Evolutionary conservation across 2,797 vertebrate species (phyloP).

Genomic region (Sebastes glaucus): DNA sequence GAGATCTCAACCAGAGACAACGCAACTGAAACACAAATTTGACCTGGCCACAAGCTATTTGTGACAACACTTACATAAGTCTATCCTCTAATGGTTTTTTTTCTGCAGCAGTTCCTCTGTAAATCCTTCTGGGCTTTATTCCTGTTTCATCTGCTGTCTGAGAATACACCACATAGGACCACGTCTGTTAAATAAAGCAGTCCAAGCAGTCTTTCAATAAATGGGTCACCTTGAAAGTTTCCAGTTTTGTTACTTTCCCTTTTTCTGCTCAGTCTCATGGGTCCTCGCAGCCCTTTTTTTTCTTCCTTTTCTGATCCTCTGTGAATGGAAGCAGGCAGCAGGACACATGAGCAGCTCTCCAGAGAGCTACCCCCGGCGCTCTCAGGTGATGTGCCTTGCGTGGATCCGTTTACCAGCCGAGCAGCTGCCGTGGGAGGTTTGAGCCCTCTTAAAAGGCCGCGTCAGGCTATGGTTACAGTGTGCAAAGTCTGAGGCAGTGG

Average conservation of each 20-base stretch:
- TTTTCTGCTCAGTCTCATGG: constrained; percentile 33
- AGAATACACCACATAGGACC: neutral
- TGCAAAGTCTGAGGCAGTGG: constrained; percentile 42
- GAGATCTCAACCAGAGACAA: neutral
- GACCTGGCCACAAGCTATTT: neutral
- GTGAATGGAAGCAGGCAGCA: constrained; percentile 46
- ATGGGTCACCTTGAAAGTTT: constrained; percentile 44
- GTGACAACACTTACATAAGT: neutral
- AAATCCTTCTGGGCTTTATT: neutral
- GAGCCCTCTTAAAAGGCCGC: constrained; percentile 76
- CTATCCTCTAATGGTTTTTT: neutral
- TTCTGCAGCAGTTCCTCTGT: neutral
- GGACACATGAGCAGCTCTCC: constrained; percentile 77
- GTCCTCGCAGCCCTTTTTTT: constrained; percentile 10
- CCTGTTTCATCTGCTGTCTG: constrained; percentile 1
- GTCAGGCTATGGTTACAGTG: constrained; percentile 78
- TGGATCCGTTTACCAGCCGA: constrained; percentile 80
- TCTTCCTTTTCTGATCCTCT: constrained; percentile 40
- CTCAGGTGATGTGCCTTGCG: constrained; percentile 75
- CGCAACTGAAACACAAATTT: neutral
- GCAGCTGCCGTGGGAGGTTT: constrained; percentile 80
- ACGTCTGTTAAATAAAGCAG: neutral
- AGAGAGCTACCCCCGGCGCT: constrained; percentile 68
- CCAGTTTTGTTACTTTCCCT: constrained; percentile 5
- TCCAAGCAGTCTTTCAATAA: constrained; percentile 6